phyloP scores from a whole-genome alignment of 2,113 vertebrate genomes.

The Chunga burmeisteri region DNA sequence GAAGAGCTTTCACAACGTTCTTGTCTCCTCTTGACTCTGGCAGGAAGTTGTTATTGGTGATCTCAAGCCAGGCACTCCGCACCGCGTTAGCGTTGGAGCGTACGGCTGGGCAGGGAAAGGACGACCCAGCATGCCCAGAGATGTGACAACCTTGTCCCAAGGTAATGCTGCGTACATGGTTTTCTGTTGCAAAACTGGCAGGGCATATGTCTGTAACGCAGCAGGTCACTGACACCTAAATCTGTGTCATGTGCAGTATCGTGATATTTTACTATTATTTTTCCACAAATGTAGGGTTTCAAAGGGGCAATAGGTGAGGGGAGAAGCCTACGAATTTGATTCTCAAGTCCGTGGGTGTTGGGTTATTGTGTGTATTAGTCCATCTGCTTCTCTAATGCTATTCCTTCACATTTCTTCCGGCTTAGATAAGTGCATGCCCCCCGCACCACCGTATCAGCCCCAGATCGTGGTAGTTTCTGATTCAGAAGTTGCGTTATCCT shows the following conservation, averaged over 20 bases:
- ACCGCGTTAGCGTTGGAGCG: conserved; percentile 86
- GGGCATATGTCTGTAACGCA: background rate
- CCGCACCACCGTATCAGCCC: conserved; percentile 82
- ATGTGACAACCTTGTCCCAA: conserved; percentile 83
- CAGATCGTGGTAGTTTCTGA: conserved; percentile 86
- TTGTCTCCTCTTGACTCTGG: conserved; percentile 4
- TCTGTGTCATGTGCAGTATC: background rate
- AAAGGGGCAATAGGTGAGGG: background rate
- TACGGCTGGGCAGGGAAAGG: conserved; percentile 87
- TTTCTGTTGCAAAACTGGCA: background rate
- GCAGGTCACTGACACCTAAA: too few species aligned
- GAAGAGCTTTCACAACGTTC: background rate
- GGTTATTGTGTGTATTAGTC: background rate
- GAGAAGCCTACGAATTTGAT: background rate
- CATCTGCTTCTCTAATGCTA: background rate
- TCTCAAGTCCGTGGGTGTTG: background rate
- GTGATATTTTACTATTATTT: background rate
- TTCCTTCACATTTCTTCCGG: background rate
- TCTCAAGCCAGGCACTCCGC: conserved; percentile 84
- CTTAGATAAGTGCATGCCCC: conserved; percentile 87
- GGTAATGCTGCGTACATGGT: conserved; percentile 69
- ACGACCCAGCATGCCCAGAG: conserved; percentile 83
- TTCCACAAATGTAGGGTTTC: background rate
- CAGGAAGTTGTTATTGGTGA: conserved; percentile 86
- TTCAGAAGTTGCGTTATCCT: conserved; percentile 91